Conservation (phyloP, 1,140 invertebrate genomes). For the Megalonaias nervosa region DNA sequence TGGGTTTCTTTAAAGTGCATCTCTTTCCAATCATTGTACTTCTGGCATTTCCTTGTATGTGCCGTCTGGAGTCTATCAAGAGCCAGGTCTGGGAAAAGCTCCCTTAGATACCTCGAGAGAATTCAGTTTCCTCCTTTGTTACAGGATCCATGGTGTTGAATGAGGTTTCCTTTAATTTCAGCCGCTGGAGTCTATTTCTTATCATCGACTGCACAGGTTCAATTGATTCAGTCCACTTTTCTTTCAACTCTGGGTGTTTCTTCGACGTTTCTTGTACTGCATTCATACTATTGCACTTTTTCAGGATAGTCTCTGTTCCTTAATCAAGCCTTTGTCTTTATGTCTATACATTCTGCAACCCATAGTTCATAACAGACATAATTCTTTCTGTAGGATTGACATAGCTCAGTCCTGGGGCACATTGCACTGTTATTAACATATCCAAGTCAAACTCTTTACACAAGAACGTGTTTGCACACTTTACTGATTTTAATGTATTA, state of each 20-base stretch:
- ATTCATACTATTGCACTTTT: not conserved
- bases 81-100: constrained; percentile 1
- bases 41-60: constrained; percentile 1
- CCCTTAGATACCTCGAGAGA: not conserved
- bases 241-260: not conserved
- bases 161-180: constrained; percentile 12
- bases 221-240: not conserved
- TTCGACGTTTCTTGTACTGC: not conserved
- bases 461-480: constrained; percentile 7
- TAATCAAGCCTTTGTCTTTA: not conserved
- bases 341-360: not conserved
- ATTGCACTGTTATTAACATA: not conserved
- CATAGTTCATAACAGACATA: not conserved
- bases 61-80: not conserved
- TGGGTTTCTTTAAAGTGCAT: not conserved
- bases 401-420: constrained; percentile 7
- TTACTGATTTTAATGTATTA: constrained; percentile 4
- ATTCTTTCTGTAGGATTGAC: not conserved
- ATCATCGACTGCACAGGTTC: constrained; percentile 11
- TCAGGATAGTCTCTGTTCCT: not conserved
- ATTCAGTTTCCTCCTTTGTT: not conserved
- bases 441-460: constrained; percentile 4
- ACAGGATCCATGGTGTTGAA: not conserved
- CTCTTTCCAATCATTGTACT: not conserved
- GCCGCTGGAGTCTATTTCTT: not conserved